Evolutionary conservation across 1,140 invertebrate genomes (phyloP), one percentile per base, ranked within the genome.

Genomic region (Chrysoperla carnea): DNA sequence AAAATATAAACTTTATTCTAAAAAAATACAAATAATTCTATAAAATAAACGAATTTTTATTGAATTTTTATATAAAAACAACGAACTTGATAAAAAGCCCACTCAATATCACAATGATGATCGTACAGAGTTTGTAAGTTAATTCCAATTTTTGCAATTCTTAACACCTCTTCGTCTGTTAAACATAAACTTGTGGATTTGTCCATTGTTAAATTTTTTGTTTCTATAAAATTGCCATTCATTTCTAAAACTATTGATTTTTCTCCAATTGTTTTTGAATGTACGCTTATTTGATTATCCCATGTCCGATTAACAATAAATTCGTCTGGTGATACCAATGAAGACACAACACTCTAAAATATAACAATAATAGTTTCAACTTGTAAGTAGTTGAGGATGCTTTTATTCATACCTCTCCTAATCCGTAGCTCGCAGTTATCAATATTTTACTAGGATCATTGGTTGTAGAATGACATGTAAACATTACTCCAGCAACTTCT

Each of bases 341-440:
- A 81, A 0, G 81, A 84, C 0, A 87, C 84, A 1, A 88, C 82
- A 45, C 71, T 76, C 79, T 84, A 51, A n/a, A 63, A 65, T 23
- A 23, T 23, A 23, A 23, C 2, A 23, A 23, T 23, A n/a, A n/a
- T 23, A 23, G 17, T 23, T 23, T 23, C 17, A 3, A 23, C 17
- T 23, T 23, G 17, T n/a, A n/a, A n/a, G n/a, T n/a, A 23, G 5
- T 23, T 23, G 17, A n/a, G n/a, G n/a, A 5, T 23, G 17, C 5
- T 23, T 23, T 5, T 23, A 23, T 5, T 2, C 17, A 23, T 60
- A 77, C 78, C 66, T 89, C 84, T 47, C 85, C 85, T 4, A 87
- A 59, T 0, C 85, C 85, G 62, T 76, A 83, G 59, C 86, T 84
- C 1, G 82, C 77, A 11, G 81, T 83, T 40, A 90, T 73, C 11